Evolutionary conservation across 2,113 vertebrate species (phyloP).

Genomic region (Progne subis): DNA sequence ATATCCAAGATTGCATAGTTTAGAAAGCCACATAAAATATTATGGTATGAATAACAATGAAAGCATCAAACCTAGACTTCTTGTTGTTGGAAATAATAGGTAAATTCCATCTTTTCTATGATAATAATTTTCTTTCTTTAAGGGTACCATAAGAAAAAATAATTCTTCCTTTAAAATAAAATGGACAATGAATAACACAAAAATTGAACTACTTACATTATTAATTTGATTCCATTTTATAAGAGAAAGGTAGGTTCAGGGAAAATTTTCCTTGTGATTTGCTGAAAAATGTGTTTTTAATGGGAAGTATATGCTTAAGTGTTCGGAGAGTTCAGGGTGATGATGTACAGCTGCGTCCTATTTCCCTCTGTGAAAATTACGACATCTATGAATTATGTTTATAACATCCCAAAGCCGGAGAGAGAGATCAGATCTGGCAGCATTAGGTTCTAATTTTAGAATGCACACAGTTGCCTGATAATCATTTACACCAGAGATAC

Average conservation of each 20-base stretch:
- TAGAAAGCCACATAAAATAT: conserved; percentile 8
- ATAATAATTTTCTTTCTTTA: neutral
- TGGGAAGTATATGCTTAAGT: neutral
- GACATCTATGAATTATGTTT: neutral
- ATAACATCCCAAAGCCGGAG: neutral
- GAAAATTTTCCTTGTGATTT: conserved; percentile 10
- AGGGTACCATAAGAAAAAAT: neutral
- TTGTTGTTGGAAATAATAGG: neutral
- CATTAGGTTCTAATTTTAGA: neutral
- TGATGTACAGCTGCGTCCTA: neutral
- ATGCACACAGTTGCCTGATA: neutral
- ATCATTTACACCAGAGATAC: neutral
- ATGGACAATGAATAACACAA: neutral
- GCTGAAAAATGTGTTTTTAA: conserved; percentile 44
- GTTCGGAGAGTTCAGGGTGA: conserved; percentile 1
- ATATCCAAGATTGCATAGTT: neutral
- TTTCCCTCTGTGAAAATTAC: conserved; percentile 12
- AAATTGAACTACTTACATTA: conserved; percentile 26
- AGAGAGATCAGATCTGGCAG: neutral
- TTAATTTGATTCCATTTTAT: conserved; percentile 22
- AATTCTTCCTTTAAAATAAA: conserved; percentile 2
- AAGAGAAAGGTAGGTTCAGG: neutral
- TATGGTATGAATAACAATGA: neutral
- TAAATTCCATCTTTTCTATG: neutral
- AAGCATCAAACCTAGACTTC: neutral